Base-by-base conservation (phyloP, 2,888 invertebrate genomes). In the Cerceris ruficornis region DNA sequence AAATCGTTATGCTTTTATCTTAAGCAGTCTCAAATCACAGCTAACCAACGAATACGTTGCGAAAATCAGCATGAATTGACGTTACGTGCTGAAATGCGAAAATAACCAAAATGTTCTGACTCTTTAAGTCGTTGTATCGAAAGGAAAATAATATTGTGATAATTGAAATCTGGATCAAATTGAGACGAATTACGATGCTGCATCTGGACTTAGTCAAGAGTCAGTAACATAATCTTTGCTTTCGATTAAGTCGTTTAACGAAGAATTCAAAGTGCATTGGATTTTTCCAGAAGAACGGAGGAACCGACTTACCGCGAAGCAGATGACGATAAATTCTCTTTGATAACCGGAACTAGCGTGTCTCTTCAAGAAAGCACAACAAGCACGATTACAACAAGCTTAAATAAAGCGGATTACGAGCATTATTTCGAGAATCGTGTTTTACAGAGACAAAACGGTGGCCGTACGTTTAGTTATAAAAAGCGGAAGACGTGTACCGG, bases 241-340 rank as follows among this genome's bases (percentile, higher is more conserved):
- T 41, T 6, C 9, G 15, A 8, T 41, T 57, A 55, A 62, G 9
- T 11, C 17, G n/a, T 13, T 46, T 13, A 39, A 13, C n/a, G 52
- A 52, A 52, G 8, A 11, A n/a, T 13, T 13, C 14, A 11, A 46
- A 46, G 46, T 46, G 46, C 5, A 46, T 13, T 13, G 9, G 5
- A 46, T 1, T 46, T 46, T 17, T 49, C 17, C 52, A 84, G 77
- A 59, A 84, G 69, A 72, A 50, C 73, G 50, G 81, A 83, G n/a
- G 71, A 75, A 13, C 7, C 59, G 57, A 60, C 46, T 41, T 60
- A 54, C n/a, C 80, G 82, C 46, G 81, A 84, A 8, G 76, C 65
- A 13, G 87, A 87, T 17, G 87, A 87, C n/a, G 81, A 82, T 46
- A 77, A 81, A 68, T 79, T 77, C 49, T 87, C 86, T n/a, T 42